These are phyloP conservation scores for Oncorhynchus clarkii DNA, from an alignment of 2,113 vertebrate species.

Conservation along the genomic window DNA sequence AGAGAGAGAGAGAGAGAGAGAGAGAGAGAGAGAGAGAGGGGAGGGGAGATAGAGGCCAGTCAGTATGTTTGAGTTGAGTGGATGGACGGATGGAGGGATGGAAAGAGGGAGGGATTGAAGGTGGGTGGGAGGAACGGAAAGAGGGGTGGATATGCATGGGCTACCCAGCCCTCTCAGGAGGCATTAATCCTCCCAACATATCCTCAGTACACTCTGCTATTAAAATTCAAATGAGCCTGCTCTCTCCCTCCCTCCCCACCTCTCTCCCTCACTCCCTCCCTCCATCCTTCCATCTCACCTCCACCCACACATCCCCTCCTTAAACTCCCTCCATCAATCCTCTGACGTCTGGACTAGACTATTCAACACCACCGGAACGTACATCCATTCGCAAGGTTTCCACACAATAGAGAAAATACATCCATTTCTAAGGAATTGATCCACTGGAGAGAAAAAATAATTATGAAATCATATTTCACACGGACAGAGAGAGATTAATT, in stretches of 20 bases:
- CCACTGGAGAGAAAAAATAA: background rate
- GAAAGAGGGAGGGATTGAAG: constrained; percentile 9
- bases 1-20: too few species aligned
- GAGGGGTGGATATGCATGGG: constrained; percentile 24
- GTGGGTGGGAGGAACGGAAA: too few species aligned
- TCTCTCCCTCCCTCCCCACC: background rate
- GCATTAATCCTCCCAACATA: constrained; percentile 24
- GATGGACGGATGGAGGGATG: constrained; percentile 18
- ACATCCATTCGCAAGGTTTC: background rate
- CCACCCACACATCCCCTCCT: background rate
- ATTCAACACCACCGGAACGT: too few species aligned
- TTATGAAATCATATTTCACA: background rate
- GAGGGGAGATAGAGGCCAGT: too few species aligned
- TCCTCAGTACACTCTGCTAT: constrained; percentile 30
- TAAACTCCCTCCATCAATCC: too few species aligned
- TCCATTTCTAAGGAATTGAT: background rate
- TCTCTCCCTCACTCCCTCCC: background rate
- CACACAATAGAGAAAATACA: background rate
- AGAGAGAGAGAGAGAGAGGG: too few species aligned
- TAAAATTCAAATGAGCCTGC: constrained; percentile 30
- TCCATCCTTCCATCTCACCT: background rate
- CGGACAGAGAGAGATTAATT: background rate
- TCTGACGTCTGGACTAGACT: background rate
- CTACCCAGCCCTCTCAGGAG: constrained; percentile 4
- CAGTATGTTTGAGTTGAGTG: too few species aligned